Conservation (phyloP, 2,888 invertebrate species). For the Xanthia togata region DNA sequence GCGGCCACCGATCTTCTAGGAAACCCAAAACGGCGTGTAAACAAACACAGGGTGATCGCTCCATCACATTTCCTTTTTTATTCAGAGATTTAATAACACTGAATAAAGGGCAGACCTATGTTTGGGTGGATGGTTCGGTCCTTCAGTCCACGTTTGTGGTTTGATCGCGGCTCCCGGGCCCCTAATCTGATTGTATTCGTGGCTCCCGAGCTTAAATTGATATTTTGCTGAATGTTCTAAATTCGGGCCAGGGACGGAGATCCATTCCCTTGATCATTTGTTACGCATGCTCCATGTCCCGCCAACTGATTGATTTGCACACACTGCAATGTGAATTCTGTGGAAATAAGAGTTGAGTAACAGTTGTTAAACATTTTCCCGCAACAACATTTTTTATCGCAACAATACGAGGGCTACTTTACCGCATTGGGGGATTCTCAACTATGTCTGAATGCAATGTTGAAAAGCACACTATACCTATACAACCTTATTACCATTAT, state of each 20-base stretch:
- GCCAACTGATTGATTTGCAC: slow-evolving; percentile 8
- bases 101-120: slow-evolving; percentile 37
- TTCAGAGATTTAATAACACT: slow-evolving; percentile 30
- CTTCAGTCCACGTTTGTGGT: slow-evolving; percentile 27
- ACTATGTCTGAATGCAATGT: background rate
- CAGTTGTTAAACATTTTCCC: background rate
- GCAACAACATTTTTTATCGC: background rate
- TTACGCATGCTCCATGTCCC: slow-evolving; percentile 18
- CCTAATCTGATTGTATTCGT: slow-evolving; percentile 56
- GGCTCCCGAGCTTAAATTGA: slow-evolving; percentile 54
- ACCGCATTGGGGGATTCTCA: background rate
- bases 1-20: too few relatives aligned
- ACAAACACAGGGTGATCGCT: slow-evolving; percentile 14
- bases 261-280: slow-evolving; percentile 37
- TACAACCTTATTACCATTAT: slow-evolving; percentile 9
- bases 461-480: background rate
- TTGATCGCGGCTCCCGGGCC: slow-evolving; percentile 32
- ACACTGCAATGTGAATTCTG: background rate
- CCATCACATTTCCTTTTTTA: slow-evolving; percentile 19
- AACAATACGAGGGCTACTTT: background rate
- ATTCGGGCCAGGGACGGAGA: slow-evolving; percentile 24
- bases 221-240: slow-evolving; percentile 55
- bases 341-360: background rate
- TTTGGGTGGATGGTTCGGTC: slow-evolving; percentile 22
- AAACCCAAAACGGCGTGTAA: slow-evolving; percentile 36